A percentile compares a stretch with the other conserved stretches of the same genome.
Evolutionary conservation across 2,797 vertebrate species (phyloP).

Genomic region (Smutsia gigantea): DNA sequence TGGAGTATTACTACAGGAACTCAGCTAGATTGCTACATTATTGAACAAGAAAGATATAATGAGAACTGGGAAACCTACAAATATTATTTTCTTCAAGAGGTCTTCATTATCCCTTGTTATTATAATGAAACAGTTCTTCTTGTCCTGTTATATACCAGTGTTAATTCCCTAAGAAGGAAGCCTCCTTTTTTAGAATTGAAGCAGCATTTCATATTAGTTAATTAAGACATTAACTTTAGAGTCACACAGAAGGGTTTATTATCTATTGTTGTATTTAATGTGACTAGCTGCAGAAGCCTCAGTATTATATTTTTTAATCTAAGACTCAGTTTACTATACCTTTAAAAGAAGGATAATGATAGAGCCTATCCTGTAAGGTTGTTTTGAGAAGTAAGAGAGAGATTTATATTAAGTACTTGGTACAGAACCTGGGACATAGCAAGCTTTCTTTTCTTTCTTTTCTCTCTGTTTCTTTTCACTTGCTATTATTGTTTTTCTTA

Average conservation of each 20-base stretch:
- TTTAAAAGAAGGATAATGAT: neutral
- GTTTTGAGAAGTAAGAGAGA: neutral
- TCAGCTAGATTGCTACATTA: neutral
- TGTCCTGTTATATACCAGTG: neutral
- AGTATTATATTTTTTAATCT: neutral
- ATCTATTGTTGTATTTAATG: neutral
- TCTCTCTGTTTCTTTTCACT: neutral
- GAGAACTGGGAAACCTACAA: neutral
- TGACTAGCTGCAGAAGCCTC: neutral
- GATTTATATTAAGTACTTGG: neutral
- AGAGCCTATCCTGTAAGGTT: neutral
- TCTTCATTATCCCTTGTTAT: constrained; percentile 5
- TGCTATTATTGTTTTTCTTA: neutral
- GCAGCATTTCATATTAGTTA: neutral
- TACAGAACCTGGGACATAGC: neutral
- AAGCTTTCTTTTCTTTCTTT: neutral
- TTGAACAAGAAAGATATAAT: neutral
- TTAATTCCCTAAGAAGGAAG: constrained; percentile 1
- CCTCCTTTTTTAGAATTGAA: neutral
- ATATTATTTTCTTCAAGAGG: neutral
- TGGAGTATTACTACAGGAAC: neutral
- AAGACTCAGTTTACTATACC: neutral
- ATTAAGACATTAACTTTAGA: constrained; percentile 27
- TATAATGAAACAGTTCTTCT: neutral
- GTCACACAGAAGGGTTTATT: neutral